Evolutionary conservation across 2,797 vertebrate genomes (phyloP).

Genomic region (Pampus argenteus): DNA sequence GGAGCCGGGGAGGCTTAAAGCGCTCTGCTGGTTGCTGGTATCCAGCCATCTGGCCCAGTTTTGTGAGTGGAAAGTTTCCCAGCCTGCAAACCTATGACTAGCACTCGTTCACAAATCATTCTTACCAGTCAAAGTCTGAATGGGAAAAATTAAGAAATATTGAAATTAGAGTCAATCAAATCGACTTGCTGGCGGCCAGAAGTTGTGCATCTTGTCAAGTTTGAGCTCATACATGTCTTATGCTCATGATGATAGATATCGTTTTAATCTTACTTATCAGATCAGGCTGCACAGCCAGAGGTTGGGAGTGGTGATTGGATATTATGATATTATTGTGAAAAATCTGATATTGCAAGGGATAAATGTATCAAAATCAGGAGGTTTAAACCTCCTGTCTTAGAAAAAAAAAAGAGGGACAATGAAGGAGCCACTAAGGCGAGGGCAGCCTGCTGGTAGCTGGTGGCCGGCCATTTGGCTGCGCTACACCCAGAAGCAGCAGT

Average conservation of each 20-base stretch:
- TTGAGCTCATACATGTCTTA: neutral
- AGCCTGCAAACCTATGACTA: conserved; percentile 53
- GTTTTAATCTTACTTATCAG: conserved; percentile 9
- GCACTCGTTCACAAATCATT: conserved; percentile 48
- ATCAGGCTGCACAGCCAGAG: neutral
- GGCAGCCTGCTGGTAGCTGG: conserved; percentile 61
- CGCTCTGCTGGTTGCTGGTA: conserved; percentile 61
- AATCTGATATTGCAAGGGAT: conserved; percentile 11
- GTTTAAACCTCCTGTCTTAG: conserved; percentile 31
- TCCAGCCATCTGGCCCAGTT: conserved; percentile 67
- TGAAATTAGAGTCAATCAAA: conserved; percentile 5
- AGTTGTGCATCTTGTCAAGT: neutral
- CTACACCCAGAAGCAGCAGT: conserved; percentile 52
- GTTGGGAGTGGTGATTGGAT: neutral
- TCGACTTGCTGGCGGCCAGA: neutral
- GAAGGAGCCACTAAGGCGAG: conserved; percentile 47
- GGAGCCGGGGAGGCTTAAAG: conserved; percentile 49
- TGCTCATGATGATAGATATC: neutral
- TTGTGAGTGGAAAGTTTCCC: conserved; percentile 64
- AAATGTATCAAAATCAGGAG: conserved; percentile 6
- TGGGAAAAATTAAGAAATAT: conserved; percentile 6
- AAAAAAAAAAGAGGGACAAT: conserved; percentile 45
- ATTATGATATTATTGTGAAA: conserved; percentile 2
- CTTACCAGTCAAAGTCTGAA: conserved; percentile 21
- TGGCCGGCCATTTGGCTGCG: conserved; percentile 52